These are phyloP conservation scores for Apolygus lucorum DNA, from an alignment of 1,140 invertebrate genomes.

Conservation along the genomic window DNA sequence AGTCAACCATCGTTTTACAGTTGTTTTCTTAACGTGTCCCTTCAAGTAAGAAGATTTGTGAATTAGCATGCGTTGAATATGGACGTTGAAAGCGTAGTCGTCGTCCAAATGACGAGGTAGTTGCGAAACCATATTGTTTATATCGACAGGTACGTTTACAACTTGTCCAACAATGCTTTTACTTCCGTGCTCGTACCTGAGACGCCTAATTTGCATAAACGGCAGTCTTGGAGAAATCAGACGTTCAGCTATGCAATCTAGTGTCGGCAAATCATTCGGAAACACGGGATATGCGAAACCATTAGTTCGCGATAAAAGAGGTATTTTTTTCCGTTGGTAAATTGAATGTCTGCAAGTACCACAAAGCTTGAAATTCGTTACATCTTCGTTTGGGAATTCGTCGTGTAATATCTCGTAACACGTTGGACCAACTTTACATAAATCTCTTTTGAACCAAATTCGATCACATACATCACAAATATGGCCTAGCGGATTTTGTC, in stretches of 20 bases:
- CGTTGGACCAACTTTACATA: background rate
- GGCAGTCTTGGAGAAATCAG: slow-evolving; percentile 8
- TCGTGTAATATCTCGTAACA: background rate
- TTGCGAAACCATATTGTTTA: slow-evolving; percentile 9
- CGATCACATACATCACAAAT: slow-evolving; percentile 10
- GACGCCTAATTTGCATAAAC: slow-evolving; percentile 10
- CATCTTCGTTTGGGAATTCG: slow-evolving; percentile 6
- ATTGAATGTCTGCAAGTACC: slow-evolving; percentile 8
- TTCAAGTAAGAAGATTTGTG: slow-evolving; percentile 25
- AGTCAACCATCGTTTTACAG: slow-evolving; percentile 26
- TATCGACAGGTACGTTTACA: slow-evolving; percentile 1
- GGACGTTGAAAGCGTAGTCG: slow-evolving; percentile 17
- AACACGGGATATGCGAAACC: background rate
- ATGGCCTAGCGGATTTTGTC: background rate
- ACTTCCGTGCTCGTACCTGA: slow-evolving; percentile 8
- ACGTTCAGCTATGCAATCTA: background rate
- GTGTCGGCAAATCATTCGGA: background rate
- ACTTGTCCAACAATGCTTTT: slow-evolving; percentile 8
- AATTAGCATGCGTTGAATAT: slow-evolving; percentile 20
- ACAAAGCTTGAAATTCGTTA: background rate
- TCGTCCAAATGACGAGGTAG: slow-evolving; percentile 1
- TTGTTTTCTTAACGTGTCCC: slow-evolving; percentile 27
- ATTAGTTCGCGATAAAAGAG: background rate
- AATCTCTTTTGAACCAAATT: slow-evolving; percentile 5
- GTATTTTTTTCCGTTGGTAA: background rate